These are phyloP conservation scores for Phacellophora camtschatica DNA, from an alignment of 30 jellyfish, hydroid and myxozoan genomes.

Conservation along the genomic window DNA sequence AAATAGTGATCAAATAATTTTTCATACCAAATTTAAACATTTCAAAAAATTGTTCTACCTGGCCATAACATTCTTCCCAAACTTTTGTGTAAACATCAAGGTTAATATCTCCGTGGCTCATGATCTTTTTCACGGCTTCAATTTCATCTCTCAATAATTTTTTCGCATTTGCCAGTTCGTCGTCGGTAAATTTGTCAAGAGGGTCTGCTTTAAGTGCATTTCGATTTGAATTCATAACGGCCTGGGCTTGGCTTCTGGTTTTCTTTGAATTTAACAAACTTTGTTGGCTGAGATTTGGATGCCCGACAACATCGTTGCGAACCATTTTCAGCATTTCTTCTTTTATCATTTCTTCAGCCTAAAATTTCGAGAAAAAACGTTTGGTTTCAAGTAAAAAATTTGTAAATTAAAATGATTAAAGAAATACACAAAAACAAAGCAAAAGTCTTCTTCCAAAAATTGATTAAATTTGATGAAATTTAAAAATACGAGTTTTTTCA, in stretches of 20 bases:
- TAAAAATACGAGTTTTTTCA: too few relatives aligned
- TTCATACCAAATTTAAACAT: too few relatives aligned
- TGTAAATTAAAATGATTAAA: too few relatives aligned
- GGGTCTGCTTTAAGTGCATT: constrained; percentile 75
- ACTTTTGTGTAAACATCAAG: constrained; percentile 92
- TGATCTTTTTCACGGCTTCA: constrained; percentile 67
- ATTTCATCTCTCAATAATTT: constrained; percentile 68
- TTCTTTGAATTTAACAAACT: constrained; percentile 62
- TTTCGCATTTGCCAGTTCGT: constrained; percentile 79
- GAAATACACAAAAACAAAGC: too few relatives aligned
- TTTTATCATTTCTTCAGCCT: constrained; percentile 97
- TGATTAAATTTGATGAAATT: too few relatives aligned
- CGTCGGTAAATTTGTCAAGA: constrained; percentile 75
- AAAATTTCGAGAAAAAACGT: background rate
- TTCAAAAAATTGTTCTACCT: constrained; percentile 63
- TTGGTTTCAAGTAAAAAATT: too few relatives aligned
- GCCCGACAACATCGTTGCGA: constrained; percentile 80
- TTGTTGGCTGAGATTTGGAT: constrained; percentile 77
- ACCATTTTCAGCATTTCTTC: constrained; percentile 90
- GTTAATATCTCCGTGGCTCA: constrained; percentile 84
- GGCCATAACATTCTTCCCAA: constrained; percentile 99
- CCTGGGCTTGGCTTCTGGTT: constrained; percentile 65
- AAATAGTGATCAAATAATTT: too few relatives aligned
- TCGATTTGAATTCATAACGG: constrained; percentile 59
- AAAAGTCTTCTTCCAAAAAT: too few relatives aligned